These are phyloP conservation scores for Sus cebifrons DNA, from an alignment of 2,797 vertebrate genomes.

Conservation along the genomic window DNA sequence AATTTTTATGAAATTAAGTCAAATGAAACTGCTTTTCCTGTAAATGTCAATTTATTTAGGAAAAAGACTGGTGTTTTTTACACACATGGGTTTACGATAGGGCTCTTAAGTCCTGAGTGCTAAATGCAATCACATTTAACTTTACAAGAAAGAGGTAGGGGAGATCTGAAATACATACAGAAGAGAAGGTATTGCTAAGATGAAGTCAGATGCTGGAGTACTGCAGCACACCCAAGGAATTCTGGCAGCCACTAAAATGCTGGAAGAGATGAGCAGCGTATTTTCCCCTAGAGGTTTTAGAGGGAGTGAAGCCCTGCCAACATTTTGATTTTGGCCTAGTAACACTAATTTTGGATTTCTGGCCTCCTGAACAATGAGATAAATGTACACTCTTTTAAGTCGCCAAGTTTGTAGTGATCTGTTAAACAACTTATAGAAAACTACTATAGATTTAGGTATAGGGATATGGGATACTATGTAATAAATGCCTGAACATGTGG, in stretches of 20 bases:
- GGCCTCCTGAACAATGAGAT: neutral
- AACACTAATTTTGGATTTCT: neutral
- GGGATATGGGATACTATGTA: neutral
- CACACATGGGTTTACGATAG: neutral
- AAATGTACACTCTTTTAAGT: neutral
- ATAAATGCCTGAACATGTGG: neutral
- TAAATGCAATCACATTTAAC: neutral
- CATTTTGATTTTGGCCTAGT: neutral
- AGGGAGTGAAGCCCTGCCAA: neutral
- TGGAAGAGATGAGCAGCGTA: fast-evolving
- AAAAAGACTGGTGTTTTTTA: neutral
- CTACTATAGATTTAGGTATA: neutral
- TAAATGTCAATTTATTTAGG: neutral
- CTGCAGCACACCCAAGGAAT: neutral
- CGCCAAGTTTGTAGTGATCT: neutral
- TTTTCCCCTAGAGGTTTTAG: neutral
- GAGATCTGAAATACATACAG: neutral
- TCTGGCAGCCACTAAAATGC: fast-evolving
- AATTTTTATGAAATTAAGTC: neutral
- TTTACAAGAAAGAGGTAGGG: neutral
- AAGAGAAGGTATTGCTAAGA: neutral
- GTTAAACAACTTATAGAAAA: neutral
- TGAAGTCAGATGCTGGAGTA: fast-evolving
- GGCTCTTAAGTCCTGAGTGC: neutral
- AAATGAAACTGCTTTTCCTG: neutral